Evolutionary conservation across 2,797 vertebrate genomes (phyloP).

Genomic region (Enteromius radiatus): DNA sequence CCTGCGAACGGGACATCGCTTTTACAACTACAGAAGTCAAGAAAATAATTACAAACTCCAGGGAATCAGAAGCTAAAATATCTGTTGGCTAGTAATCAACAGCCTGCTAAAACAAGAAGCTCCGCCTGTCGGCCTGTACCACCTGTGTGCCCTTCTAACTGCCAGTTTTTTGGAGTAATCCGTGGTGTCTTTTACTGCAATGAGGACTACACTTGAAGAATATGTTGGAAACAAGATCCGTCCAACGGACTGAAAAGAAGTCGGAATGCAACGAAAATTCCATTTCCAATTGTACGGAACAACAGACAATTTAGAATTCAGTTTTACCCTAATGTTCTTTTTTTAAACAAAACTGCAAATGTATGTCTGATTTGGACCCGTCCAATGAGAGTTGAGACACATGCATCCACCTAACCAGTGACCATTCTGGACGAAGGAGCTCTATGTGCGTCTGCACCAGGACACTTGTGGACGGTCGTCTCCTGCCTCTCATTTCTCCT

Average conservation of each 20-base stretch:
- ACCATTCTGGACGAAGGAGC: constrained; percentile 25
- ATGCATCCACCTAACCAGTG: constrained; percentile 26
- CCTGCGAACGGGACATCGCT: not conserved
- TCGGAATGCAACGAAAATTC: not conserved
- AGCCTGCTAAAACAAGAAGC: constrained; percentile 11
- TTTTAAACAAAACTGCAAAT: not conserved
- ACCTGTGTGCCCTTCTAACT: constrained; percentile 63
- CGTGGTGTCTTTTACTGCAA: constrained; percentile 65
- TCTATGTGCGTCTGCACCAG: constrained; percentile 17
- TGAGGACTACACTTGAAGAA: constrained; percentile 44
- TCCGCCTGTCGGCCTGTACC: constrained; percentile 51
- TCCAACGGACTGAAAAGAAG: not conserved
- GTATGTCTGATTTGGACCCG: not conserved
- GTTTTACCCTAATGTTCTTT: not conserved
- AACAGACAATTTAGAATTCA: not conserved
- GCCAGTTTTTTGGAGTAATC: constrained; percentile 61
- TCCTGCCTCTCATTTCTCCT: constrained; percentile 23
- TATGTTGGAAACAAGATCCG: constrained; percentile 28
- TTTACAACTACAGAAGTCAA: not conserved
- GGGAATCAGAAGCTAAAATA: constrained; percentile 34
- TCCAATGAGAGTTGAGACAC: constrained; percentile 11
- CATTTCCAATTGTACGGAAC: not conserved
- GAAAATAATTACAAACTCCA: constrained; percentile 18
- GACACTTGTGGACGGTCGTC: constrained; percentile 37
- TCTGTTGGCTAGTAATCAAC: constrained; percentile 2